Evolutionary conservation across 2,113 vertebrate species (phyloP).

Genomic region (Myanophis thanlyinensis): DNA sequence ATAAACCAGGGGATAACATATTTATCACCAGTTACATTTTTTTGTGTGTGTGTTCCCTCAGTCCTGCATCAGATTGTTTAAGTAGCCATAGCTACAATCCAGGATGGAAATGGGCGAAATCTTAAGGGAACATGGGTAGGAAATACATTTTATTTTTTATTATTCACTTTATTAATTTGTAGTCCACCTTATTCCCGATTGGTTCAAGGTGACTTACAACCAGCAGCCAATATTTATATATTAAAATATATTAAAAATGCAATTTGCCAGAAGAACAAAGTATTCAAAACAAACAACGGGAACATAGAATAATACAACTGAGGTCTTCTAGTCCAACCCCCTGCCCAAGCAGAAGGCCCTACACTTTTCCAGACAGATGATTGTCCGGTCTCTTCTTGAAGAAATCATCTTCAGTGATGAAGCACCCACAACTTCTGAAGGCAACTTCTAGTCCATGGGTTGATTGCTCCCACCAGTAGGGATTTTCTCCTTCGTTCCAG

Average conservation of each 20-base stretch:
- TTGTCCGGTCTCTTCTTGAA: no score
- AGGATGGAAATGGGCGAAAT: slow-evolving; percentile 42
- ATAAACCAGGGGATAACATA: slow-evolving; percentile 46
- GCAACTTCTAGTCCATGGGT: no score
- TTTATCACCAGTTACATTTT: slow-evolving; percentile 75
- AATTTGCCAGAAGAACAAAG: neutral
- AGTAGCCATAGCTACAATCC: slow-evolving; percentile 6
- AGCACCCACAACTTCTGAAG: no score
- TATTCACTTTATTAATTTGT: neutral
- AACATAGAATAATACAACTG: neutral
- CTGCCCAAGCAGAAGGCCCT: no score
- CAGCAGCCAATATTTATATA: neutral
- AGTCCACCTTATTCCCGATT: neutral
- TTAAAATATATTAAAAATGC: neutral
- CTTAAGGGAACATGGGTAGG: slow-evolving; percentile 56
- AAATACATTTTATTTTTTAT: slow-evolving; percentile 31
- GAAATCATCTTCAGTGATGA: no score
- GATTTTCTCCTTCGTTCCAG: no score
- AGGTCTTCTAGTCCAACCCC: no score
- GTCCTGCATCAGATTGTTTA: slow-evolving; percentile 50
- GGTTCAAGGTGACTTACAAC: neutral
- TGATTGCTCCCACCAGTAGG: no score
- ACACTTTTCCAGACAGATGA: no score
- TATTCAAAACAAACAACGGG: neutral
- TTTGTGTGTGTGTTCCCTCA: slow-evolving; percentile 56